Percentiles rank a stretch among this genome's conserved stretches.
These are phyloP conservation scores for Ranitomeya variabilis DNA, from an alignment of 2,113 vertebrate genomes.

Conservation along the genomic window DNA sequence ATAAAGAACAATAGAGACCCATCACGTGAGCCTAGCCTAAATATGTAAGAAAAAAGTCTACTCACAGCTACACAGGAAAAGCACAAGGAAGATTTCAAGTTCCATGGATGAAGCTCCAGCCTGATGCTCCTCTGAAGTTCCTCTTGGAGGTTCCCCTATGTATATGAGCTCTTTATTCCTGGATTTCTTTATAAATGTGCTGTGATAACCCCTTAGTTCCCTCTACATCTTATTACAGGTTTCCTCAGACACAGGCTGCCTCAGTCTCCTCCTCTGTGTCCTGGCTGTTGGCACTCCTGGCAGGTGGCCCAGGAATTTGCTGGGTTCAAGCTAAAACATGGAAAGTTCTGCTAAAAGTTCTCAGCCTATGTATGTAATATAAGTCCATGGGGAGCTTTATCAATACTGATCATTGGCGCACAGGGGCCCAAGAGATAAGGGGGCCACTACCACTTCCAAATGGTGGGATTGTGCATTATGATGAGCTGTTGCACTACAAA, in stretches of 20 bases:
- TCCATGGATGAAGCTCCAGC: background rate
- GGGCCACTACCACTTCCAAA: too few relatives aligned
- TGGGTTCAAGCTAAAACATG: background rate
- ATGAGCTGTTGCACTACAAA: too few relatives aligned
- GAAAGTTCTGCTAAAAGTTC: background rate
- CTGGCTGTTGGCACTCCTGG: slow-evolving; percentile 27
- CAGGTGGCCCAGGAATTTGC: slow-evolving; percentile 11
- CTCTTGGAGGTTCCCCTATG: background rate
- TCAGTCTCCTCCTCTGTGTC: slow-evolving; percentile 31
- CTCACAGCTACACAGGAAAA: background rate
- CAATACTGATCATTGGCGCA: background rate
- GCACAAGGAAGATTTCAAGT: background rate
- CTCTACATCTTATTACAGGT: background rate
- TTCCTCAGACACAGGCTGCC: slow-evolving; percentile 10
- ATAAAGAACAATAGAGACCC: too few relatives aligned
- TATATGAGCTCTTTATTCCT: background rate
- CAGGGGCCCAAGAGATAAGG: too few relatives aligned
- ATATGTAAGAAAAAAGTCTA: background rate
- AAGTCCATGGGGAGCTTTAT: background rate
- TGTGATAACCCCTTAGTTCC: background rate
- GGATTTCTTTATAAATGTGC: background rate
- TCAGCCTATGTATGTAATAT: background rate
- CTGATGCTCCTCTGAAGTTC: background rate
- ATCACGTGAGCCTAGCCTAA: background rate
- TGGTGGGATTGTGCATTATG: too few relatives aligned